Percentiles rank a stretch among this genome's conserved stretches.
These are phyloP conservation scores for Turnix velox DNA, from an alignment of 2,113 vertebrate species.

Conservation along the genomic window DNA sequence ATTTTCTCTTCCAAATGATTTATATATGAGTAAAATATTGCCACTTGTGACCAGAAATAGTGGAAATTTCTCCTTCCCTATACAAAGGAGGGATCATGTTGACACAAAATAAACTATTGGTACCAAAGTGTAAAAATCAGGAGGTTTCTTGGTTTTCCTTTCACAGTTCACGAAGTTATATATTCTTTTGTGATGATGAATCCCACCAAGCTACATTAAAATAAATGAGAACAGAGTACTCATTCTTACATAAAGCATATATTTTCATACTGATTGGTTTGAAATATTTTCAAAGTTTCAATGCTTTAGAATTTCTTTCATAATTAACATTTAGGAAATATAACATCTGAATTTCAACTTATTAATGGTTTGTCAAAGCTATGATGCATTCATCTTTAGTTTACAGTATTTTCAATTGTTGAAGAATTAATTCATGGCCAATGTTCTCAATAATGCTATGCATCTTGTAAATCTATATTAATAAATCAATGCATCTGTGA, in stretches of 20 bases:
- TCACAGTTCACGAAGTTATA: neutral
- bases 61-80: neutral
- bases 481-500: constrained; percentile 9
- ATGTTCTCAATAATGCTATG: neutral
- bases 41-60: neutral
- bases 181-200: neutral
- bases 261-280: neutral
- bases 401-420: constrained; percentile 19
- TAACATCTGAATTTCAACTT: neutral
- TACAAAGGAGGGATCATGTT: neutral
- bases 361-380: neutral
- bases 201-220: neutral
- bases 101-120: neutral
- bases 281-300: neutral
- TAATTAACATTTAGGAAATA: constrained; percentile 2
- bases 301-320: neutral
- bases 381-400: constrained; percentile 4
- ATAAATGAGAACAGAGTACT: neutral
- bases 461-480: constrained; percentile 35
- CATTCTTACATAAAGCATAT: neutral
- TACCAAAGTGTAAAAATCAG: neutral
- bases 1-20: neutral
- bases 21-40: neutral
- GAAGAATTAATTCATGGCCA: constrained; percentile 9
- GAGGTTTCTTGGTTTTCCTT: neutral